These are phyloP conservation scores for Eurosta solidaginis DNA, from an alignment of 1,140 invertebrate genomes.

Conservation along the genomic window DNA sequence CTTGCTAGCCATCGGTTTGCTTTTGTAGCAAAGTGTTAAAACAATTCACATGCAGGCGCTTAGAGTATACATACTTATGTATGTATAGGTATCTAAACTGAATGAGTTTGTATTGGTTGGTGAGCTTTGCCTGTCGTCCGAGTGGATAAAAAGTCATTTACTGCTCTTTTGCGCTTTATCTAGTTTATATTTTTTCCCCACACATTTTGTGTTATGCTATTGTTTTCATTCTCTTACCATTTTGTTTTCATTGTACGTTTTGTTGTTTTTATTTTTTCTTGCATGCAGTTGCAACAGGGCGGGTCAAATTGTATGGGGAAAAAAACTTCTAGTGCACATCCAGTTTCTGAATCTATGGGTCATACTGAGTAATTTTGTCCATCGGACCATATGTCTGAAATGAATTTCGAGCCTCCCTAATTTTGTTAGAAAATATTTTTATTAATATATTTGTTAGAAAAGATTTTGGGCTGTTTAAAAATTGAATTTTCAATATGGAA, in stretches of 20 bases:
- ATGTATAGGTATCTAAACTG: neutral
- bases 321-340: too few species aligned
- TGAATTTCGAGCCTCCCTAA: too few species aligned
- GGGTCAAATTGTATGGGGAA: neutral
- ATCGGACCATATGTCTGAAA: too few species aligned
- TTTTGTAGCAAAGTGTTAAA: neutral
- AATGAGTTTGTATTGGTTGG: conserved; percentile 8
- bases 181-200: conserved; percentile 43
- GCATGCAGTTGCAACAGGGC: conserved; percentile 9
- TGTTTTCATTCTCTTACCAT: neutral
- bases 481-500: too few species aligned
- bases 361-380: too few species aligned
- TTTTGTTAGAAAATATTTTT: too few species aligned
- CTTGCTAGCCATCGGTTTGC: conserved; percentile 13
- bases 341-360: too few species aligned
- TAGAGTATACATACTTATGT: neutral
- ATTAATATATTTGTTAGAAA: too few species aligned
- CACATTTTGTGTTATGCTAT: conserved; percentile 8
- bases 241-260: conserved; percentile 18
- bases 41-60: neutral
- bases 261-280: neutral
- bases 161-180: conserved; percentile 58
- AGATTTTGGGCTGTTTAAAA: too few species aligned
- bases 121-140: conserved; percentile 42
- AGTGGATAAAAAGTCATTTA: conserved; percentile 59